Base-by-base conservation (phyloP, 2,797 vertebrate species). In the Galagoides demidoff region DNA sequence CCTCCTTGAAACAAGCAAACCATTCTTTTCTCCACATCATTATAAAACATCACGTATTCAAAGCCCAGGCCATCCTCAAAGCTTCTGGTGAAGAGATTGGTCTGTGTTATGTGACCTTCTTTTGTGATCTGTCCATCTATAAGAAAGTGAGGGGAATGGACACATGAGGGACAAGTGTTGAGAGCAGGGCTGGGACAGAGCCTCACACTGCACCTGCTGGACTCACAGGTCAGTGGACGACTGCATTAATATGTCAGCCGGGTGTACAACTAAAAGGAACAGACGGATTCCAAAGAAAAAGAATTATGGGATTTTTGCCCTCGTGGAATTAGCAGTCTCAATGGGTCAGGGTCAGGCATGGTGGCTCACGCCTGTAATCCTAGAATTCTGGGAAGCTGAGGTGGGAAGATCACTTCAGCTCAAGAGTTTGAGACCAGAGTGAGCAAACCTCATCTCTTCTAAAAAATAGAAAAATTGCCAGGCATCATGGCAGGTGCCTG, bases 1-100 rank as follows among this genome's bases (percentile, higher is more conserved):
- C 99, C 99, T 27, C 98, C 96, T 97, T 99, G 99, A 96, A 99
- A 99, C 52, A 99, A 85, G 94, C 98, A 98, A 43, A 98, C 98
- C 8, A 98, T 96, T 77, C 85, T 98, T 71, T 98, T 97, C 89
- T 99, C 98, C 6, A 93, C 70, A 4, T 97, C 95, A 86, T 99
- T 99, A 4, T 97, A 25, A 95, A 99, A 99, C 71, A 98, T 81
- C 23, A 95, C 98, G 1, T 99, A 99, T 95, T 99, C 99, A 89
- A 99, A 99, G 5, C 98, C 98, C 27, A 98, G 90, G 16, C 99
- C 99, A 0, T 98, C 96, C 20, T 98, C 98, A 19, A 98, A 96
- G 98, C 97, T 99, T 52, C 99, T 97, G 16, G 98, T 99, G 93
- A 99, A 99, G 66, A 99, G 83, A 2, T 98, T 98, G 34, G 98